Percentiles rank a stretch among this genome's conserved stretches.
Conservation (phyloP, 1,140 invertebrate species). For the Drosophila prosaltans region DNA sequence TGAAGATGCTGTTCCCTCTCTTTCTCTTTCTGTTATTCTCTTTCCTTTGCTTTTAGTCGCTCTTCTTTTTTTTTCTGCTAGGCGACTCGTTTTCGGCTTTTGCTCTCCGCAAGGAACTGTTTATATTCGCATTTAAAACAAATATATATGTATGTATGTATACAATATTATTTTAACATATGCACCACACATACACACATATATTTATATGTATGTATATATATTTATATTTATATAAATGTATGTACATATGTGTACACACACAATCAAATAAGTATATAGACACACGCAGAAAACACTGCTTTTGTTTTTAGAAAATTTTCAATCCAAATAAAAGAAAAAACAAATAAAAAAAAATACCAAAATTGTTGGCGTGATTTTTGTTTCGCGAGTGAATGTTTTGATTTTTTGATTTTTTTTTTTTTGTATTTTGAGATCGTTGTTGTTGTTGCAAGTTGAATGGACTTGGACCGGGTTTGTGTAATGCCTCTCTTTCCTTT, state of each 20-base stretch:
- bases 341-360: slow-evolving; percentile 16
- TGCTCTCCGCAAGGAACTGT: neutral
- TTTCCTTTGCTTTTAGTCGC: slow-evolving; percentile 13
- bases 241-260: slow-evolving; percentile 17
- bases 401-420: slow-evolving; percentile 25
- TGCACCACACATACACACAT: neutral
- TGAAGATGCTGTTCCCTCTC: neutral
- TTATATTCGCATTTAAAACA: slow-evolving; percentile 8
- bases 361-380: slow-evolving; percentile 14
- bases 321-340: slow-evolving; percentile 31
- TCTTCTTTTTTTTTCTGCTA: slow-evolving; percentile 1
- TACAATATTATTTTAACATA: neutral
- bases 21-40: neutral
- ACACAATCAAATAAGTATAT: neutral
- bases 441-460: slow-evolving; percentile 62
- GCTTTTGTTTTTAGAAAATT: slow-evolving; percentile 19
- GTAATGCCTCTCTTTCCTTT: slow-evolving; percentile 5
- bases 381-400: slow-evolving; percentile 30
- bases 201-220: neutral
- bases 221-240: slow-evolving; percentile 1
- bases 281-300: neutral
- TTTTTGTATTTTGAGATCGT: slow-evolving; percentile 40
- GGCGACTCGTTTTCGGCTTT: slow-evolving; percentile 15
- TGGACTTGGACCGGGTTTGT: slow-evolving; percentile 43
- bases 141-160: neutral